Evolutionary conservation across 2,797 vertebrate species (phyloP).

Genomic region (Protonibea diacanthus): DNA sequence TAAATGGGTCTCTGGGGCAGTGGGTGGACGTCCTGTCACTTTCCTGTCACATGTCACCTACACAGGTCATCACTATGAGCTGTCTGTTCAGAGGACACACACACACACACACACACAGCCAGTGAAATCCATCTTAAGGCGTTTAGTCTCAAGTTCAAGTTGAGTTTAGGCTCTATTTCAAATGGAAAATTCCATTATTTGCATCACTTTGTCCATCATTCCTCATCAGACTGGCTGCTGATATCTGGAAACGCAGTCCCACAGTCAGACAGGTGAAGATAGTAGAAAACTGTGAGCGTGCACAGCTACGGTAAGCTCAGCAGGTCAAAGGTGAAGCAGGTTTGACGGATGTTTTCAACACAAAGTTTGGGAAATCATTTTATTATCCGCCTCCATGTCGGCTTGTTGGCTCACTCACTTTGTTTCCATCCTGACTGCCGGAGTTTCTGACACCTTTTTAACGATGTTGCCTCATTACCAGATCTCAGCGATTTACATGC

Average conservation of each 20-base stretch:
- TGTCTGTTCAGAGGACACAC: not conserved
- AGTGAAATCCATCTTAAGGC: not conserved
- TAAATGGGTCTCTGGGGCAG: slow-evolving; percentile 52
- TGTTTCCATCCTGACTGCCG: not conserved
- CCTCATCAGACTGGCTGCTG: too few species aligned
- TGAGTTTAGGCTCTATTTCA: not conserved
- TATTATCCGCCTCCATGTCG: not conserved
- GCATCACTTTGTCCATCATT: not conserved
- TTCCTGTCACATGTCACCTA: slow-evolving; percentile 59
- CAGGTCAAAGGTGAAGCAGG: not conserved
- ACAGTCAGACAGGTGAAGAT: not conserved
- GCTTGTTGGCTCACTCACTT: not conserved
- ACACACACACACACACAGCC: not conserved
- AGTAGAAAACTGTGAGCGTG: not conserved
- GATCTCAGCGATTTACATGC: not conserved
- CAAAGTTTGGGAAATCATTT: not conserved
- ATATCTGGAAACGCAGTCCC: too few species aligned
- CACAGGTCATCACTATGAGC: slow-evolving; percentile 40
- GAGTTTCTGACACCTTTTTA: not conserved
- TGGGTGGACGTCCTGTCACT: slow-evolving; percentile 44
- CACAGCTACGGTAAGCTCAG: not conserved
- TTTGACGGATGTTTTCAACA: not conserved
- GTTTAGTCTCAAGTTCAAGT: not conserved
- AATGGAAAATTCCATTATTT: not conserved
- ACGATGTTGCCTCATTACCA: not conserved